A percentile compares a stretch with the other conserved stretches of the same genome.
Evolutionary conservation across 2,113 vertebrate species (phyloP).

Genomic region (Salvator merianae): DNA sequence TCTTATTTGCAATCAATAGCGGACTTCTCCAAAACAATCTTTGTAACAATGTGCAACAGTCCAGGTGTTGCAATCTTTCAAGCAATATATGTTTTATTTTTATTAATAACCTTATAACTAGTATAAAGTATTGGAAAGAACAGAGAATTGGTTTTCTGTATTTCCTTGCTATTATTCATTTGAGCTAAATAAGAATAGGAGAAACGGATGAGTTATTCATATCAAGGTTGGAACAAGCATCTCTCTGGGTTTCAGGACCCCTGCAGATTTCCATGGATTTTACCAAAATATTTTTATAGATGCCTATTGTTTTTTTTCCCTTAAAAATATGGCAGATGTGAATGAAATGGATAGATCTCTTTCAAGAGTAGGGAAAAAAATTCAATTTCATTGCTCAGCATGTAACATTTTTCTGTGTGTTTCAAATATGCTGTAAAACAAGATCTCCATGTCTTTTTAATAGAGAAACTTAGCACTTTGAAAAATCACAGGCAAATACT

Average conservation of each 20-base stretch:
- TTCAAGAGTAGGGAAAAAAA: conserved; percentile 74
- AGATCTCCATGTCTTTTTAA: conserved; percentile 74
- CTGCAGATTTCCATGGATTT: conserved; percentile 70
- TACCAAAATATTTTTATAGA: conserved; percentile 77
- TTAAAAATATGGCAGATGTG: conserved; percentile 74
- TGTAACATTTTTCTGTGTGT: conserved; percentile 73
- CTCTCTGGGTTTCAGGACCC: conserved; percentile 59
- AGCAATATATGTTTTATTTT: conserved; percentile 44
- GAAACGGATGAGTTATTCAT: conserved; percentile 65
- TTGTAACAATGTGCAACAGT: background rate
- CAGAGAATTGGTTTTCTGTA: conserved; percentile 56
- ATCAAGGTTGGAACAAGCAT: conserved; percentile 64
- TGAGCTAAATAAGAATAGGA: conserved; percentile 61
- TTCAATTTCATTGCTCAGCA: conserved; percentile 79
- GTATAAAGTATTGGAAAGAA: conserved; percentile 33
- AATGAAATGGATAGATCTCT: conserved; percentile 72
- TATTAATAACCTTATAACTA: conserved; percentile 61
- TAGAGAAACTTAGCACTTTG: conserved; percentile 69
- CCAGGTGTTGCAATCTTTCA: conserved; percentile 31
- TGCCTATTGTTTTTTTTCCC: conserved; percentile 69
- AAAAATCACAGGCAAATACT: conserved; percentile 64
- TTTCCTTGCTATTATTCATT: conserved; percentile 67
- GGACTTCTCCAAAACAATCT: background rate
- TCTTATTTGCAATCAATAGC: background rate
- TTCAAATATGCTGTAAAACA: conserved; percentile 77